phyloP scores from a whole-genome alignment of 2,113 vertebrate genomes.

The Carettochelys insculpta region DNA sequence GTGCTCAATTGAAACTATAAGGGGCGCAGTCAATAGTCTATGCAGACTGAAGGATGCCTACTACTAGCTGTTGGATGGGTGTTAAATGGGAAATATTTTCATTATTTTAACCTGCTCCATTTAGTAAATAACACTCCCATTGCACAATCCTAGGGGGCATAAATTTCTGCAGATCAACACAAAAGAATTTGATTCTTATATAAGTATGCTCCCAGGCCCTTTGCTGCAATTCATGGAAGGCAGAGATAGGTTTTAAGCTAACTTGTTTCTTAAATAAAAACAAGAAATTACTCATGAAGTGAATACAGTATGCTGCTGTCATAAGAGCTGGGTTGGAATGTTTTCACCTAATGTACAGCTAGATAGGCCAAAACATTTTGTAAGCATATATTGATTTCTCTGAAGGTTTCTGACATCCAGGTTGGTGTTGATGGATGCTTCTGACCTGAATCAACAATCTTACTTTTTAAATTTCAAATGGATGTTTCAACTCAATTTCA shows the following conservation, averaged over 20 bases:
- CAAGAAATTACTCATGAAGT: background rate
- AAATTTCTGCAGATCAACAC: background rate
- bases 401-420: background rate
- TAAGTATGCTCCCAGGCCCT: accelerated
- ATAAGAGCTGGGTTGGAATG: background rate
- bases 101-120: background rate
- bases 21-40: too few relatives aligned
- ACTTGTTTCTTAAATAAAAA: background rate
- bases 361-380: background rate
- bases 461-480: background rate
- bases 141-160: background rate
- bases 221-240: background rate
- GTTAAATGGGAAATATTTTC: background rate
- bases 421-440: background rate
- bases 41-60: too few relatives aligned
- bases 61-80: too few relatives aligned
- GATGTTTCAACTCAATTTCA: background rate
- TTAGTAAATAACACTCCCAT: background rate
- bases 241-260: background rate
- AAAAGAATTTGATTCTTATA: accelerated
- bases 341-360: background rate
- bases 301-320: background rate
- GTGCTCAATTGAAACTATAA: too few relatives aligned
- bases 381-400: background rate
- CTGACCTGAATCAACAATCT: background rate